These are phyloP conservation scores for Bugulina stolonifera DNA, from an alignment of 2,888 invertebrate genomes.

Conservation along the genomic window DNA sequence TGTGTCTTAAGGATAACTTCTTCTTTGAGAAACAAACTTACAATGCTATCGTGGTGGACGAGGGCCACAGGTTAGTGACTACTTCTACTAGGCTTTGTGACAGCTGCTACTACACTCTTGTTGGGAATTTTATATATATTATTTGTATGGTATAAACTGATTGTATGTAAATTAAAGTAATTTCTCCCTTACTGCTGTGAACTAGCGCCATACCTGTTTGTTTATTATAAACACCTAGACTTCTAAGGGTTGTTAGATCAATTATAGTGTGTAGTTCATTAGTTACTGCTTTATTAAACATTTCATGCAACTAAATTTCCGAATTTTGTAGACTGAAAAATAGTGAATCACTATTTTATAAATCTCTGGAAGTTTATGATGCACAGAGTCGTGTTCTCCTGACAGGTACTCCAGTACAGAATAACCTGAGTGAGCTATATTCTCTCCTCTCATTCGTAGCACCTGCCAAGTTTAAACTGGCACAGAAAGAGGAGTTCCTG, in stretches of 20 bases:
- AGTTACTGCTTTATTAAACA: too few species aligned
- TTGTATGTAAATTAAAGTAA: too few species aligned
- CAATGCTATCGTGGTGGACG: constrained; percentile 47
- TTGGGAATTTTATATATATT: too few species aligned
- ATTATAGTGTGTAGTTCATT: too few species aligned
- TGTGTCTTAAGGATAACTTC: constrained; percentile 44
- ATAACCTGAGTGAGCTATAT: constrained; percentile 53
- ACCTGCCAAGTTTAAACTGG: constrained; percentile 39
- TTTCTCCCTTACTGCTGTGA: too few species aligned
- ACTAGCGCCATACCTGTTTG: too few species aligned
- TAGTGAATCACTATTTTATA: constrained; percentile 45
- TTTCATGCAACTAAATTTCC: too few species aligned
- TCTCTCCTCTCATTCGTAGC: constrained; percentile 50
- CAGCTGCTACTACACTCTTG: too few species aligned
- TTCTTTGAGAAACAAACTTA: constrained; percentile 39
- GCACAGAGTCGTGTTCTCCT: constrained; percentile 39
- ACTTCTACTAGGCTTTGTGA: too few species aligned
- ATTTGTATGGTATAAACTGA: too few species aligned
- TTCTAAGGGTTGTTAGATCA: too few species aligned
- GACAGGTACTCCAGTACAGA: constrained; percentile 56
- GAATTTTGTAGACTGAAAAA: constrained; percentile 43
- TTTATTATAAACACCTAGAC: too few species aligned
- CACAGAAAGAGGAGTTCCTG: constrained; percentile 42
- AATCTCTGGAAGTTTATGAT: constrained; percentile 33
- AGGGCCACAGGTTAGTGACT: constrained; percentile 41